Conservation (phyloP, 1,140 invertebrate species). For the Apis cerana region DNA sequence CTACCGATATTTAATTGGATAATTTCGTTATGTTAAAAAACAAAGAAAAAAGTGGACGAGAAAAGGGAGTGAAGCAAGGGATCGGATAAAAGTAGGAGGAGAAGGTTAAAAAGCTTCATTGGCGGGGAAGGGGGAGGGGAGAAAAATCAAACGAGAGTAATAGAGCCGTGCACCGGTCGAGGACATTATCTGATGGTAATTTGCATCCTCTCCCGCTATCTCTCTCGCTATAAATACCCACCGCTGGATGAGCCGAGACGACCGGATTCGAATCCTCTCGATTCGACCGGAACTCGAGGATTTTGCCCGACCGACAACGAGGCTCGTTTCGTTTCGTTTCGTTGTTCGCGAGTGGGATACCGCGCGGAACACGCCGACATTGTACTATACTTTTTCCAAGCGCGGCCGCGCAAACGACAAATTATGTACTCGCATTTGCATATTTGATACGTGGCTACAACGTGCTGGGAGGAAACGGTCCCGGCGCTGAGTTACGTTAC, state of each 20-base stretch:
- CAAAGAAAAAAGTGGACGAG: too few relatives aligned
- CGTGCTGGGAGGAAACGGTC: constrained; percentile 57
- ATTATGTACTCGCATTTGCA: constrained; percentile 72
- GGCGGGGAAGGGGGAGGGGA: constrained; percentile 18
- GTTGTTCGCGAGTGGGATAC: constrained; percentile 24
- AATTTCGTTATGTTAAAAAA: constrained; percentile 50
- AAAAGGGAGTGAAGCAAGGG: too few relatives aligned
- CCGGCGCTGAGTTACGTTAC: constrained; percentile 64
- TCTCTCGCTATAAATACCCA: constrained; percentile 50
- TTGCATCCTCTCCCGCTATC: constrained; percentile 47
- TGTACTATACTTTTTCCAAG: constrained; percentile 59
- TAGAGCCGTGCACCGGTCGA: constrained; percentile 61
- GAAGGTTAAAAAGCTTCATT: constrained; percentile 50
- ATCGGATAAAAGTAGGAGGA: constrained; percentile 25
- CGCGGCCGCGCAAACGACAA: constrained; percentile 62
- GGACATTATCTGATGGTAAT: constrained; percentile 70
- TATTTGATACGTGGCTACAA: constrained; percentile 72
- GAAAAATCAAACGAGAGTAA: constrained; percentile 55
- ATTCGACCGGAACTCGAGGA: background rate
- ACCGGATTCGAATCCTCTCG: constrained; percentile 3
- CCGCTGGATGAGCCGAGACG: background rate
- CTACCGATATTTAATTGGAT: constrained; percentile 63
- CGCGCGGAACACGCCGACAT: constrained; percentile 40
- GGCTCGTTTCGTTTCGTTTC: background rate
- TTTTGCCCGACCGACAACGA: background rate